Evolutionary conservation across 2,797 vertebrate genomes (phyloP), one percentile per base, ranked within the genome.

Genomic region (Sciurus vulgaris): DNA sequence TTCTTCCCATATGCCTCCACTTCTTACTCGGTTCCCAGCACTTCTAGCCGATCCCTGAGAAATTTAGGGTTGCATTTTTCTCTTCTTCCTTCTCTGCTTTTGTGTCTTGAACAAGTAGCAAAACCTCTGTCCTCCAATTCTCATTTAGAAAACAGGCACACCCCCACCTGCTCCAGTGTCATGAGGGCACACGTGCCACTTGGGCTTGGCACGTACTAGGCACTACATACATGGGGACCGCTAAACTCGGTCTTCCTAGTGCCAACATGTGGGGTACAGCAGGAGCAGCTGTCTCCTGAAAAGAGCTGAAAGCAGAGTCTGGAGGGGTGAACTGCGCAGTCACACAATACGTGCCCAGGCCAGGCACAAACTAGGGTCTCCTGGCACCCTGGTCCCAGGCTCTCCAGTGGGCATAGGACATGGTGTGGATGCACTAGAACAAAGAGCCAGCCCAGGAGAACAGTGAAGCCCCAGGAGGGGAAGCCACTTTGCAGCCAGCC

Each of bases 1-100:
- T 22, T 3, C n/a, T 12, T 14, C 9, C 84, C 7, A 5, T 0
- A 0, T 13, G 41, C 41, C 44, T 24, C 9, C 3, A 22, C 35
- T 47, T 30, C 78, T 33, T 8, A 28, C n/a, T 2, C 30, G 70
- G 73, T 74, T 63, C 86, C 61, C 10, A 59, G 51, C 51, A 14
- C 28, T 7, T 41, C 56, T 14, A 5, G 49, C 28, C 26, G 3
- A 30, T 24, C 38, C 38, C 38, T 6, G 69, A 51, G 47, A 85
- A 28, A 77, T 30, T 56, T 59, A 56, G 10, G 41, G 13, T 22
- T 86, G 13, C 5, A 17, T 65, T 44, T 38, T 88, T 67, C 22
- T 26, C 7, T 85, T n/a, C 28, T 91, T 81, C 33, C 18, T 22
- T 30, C 18, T 69, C 67, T 59, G 61, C 26, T 72, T 63, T 28